Conservation (phyloP, 2,113 vertebrate species). For the Pelvicachromis taeniatus region DNA sequence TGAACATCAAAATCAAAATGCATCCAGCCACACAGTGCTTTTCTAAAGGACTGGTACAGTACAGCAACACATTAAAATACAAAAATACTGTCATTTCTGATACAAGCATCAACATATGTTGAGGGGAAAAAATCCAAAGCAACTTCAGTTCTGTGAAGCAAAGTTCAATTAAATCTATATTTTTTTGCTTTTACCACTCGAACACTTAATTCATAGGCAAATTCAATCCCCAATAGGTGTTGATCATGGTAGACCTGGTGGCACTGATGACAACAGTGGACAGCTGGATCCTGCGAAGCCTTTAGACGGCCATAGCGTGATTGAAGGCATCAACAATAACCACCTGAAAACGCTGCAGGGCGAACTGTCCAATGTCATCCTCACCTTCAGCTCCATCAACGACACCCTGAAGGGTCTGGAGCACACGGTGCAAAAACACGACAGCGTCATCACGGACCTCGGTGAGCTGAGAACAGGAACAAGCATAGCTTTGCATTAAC, state of each 20-base stretch:
- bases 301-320: constrained; percentile 86
- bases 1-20: too few relatives aligned
- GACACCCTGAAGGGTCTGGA: constrained; percentile 84
- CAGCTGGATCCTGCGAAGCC: constrained; percentile 66
- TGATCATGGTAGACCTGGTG: constrained; percentile 3
- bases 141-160: neutral
- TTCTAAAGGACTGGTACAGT: too few relatives aligned
- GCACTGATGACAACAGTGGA: neutral
- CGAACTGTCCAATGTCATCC: constrained; percentile 79
- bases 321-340: constrained; percentile 70
- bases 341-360: constrained; percentile 82
- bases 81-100: neutral
- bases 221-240: constrained; percentile 1
- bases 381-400: constrained; percentile 84
- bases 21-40: too few relatives aligned
- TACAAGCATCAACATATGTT: neutral
- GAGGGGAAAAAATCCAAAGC: accelerated
- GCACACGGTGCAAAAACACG: constrained; percentile 81
- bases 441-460: constrained; percentile 81
- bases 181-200: neutral
- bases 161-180: neutral
- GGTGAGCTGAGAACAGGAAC: constrained; percentile 9
- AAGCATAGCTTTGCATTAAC: neutral
- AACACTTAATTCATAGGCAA: neutral
- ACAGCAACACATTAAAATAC: too few relatives aligned